Evolutionary conservation across 2,113 vertebrate species (phyloP).

Genomic region (Danionella cerebrum): DNA sequence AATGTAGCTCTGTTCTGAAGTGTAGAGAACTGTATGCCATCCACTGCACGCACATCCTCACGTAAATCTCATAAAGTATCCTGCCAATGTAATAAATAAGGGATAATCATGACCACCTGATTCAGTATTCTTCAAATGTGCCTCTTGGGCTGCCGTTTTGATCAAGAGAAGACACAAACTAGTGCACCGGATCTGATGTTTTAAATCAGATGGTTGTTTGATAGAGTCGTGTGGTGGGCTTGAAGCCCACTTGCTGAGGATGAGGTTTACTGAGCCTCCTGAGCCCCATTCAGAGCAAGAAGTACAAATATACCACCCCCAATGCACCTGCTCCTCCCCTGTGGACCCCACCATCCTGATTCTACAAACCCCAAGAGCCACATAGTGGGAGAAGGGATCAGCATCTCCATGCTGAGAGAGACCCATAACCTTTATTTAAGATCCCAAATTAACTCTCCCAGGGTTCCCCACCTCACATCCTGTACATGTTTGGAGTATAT

Average conservation of each 20-base stretch:
- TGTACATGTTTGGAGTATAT: neutral
- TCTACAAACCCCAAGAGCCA: constrained; percentile 48
- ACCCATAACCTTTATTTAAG: constrained; percentile 33
- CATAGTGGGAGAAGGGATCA: constrained; percentile 56
- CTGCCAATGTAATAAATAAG: too few relatives aligned
- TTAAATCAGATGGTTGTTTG: neutral
- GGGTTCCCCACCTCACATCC: constrained; percentile 32
- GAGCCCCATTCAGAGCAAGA: constrained; percentile 28
- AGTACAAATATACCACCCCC: constrained; percentile 34
- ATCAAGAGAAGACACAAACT: neutral
- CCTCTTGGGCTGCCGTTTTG: neutral
- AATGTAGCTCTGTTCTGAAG: neutral
- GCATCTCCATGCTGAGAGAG: constrained; percentile 48
- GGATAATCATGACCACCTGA: too few relatives aligned
- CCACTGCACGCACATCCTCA: neutral
- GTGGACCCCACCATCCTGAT: constrained; percentile 46
- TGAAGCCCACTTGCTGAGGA: neutral
- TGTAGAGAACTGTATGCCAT: neutral
- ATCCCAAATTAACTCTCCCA: constrained; percentile 12
- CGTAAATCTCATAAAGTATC: too few relatives aligned
- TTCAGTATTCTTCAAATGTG: too few relatives aligned
- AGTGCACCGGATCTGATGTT: neutral
- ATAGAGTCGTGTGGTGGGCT: neutral
- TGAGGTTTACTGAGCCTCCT: constrained; percentile 22
- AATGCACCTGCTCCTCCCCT: constrained; percentile 58